Evolutionary conservation across 2,888 invertebrate genomes (phyloP).

Genomic region (Entomobrya proxima): DNA sequence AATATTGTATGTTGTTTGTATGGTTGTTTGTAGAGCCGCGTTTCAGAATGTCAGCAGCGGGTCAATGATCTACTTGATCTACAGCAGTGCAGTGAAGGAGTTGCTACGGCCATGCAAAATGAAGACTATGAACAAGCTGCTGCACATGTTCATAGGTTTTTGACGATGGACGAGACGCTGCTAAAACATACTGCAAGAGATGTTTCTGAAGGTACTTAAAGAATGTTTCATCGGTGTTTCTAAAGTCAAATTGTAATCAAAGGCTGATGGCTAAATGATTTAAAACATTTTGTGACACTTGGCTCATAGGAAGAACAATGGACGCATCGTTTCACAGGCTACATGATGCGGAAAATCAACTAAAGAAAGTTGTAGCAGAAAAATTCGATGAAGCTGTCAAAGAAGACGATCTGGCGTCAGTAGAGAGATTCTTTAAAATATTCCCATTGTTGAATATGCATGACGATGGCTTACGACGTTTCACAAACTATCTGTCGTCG

Average conservation of each 20-base stretch:
- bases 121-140: constrained; percentile 99
- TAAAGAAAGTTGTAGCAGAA: constrained; percentile 84
- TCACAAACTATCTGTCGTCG: constrained; percentile 89
- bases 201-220: constrained; percentile 81
- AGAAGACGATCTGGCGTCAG: constrained; percentile 90
- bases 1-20: not conserved
- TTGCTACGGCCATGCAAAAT: constrained; percentile 92
- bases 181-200: constrained; percentile 87
- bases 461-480: constrained; percentile 90
- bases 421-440: constrained; percentile 97
- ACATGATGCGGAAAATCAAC: constrained; percentile 86
- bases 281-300: too few relatives aligned
- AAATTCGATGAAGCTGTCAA: constrained; percentile 95
- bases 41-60: constrained; percentile 94
- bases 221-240: too few relatives aligned
- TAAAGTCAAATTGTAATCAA: too few relatives aligned
- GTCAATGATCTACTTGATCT: constrained; percentile 96
- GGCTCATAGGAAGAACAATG: constrained; percentile 82
- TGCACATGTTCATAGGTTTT: constrained; percentile 94
- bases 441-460: constrained; percentile 96
- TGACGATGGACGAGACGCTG: constrained; percentile 92
- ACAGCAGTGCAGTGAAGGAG: constrained; percentile 97
- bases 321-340: constrained; percentile 85
- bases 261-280: too few relatives aligned
- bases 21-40: constrained; percentile 84